These are phyloP conservation scores for Steinernema khuongi DNA, from an alignment of 1,140 invertebrate genomes.

Conservation along the genomic window DNA sequence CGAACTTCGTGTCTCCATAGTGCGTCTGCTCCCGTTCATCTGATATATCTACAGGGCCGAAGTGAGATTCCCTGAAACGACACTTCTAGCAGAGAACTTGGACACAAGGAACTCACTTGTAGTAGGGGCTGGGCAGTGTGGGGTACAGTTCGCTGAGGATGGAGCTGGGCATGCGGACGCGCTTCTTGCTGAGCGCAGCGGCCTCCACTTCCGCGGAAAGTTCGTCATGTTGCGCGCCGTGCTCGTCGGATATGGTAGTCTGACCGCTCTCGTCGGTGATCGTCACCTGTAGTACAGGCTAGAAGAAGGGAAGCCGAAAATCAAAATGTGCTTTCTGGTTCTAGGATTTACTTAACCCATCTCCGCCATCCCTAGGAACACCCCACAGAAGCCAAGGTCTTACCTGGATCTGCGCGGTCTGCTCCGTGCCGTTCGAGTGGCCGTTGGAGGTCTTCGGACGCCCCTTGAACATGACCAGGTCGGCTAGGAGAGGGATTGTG, in stretches of 20 bases:
- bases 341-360: too few species aligned
- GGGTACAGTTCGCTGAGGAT: constrained; percentile 56
- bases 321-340: too few species aligned
- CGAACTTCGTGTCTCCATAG: constrained; percentile 47
- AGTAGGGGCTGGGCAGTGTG: constrained; percentile 53
- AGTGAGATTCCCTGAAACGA: constrained; percentile 52
- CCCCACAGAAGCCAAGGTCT: too few species aligned
- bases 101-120: constrained; percentile 41
- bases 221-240: constrained; percentile 36
- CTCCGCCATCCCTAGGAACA: too few species aligned
- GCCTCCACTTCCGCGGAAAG: constrained; percentile 39
- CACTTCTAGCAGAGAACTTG: background rate
- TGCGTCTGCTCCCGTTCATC: constrained; percentile 54
- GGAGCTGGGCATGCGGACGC: constrained; percentile 55
- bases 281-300: constrained; percentile 38
- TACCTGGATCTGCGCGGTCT: constrained; percentile 9
- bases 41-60: constrained; percentile 50
- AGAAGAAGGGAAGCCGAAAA: background rate
- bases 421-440: constrained; percentile 1
- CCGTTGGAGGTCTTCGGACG: background rate
- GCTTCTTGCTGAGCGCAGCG: constrained; percentile 43
- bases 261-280: constrained; percentile 52
- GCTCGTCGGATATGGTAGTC: constrained; percentile 13
- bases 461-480: constrained; percentile 38
- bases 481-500: constrained; percentile 53